A percentile compares a stretch with the other conserved stretches of the same genome.
Evolutionary conservation across 2,888 invertebrate species (phyloP).

Genomic region (Tryphoninae sp.): DNA sequence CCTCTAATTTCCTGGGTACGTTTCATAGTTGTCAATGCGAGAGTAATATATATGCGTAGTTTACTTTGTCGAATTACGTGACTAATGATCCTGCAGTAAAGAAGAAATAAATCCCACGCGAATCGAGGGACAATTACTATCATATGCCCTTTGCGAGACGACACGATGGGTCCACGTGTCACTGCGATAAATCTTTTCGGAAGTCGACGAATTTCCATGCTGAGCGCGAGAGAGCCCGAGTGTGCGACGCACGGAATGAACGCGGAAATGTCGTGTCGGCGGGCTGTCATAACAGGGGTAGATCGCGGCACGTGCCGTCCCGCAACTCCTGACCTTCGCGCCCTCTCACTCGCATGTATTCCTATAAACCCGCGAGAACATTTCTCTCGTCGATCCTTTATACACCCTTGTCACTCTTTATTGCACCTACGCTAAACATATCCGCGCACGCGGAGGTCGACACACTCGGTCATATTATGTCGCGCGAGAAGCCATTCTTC

Average conservation of each 20-base stretch:
- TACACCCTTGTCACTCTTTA: slow-evolving; percentile 33
- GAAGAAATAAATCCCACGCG: slow-evolving; percentile 62
- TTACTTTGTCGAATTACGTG: slow-evolving; percentile 48
- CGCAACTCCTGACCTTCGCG: slow-evolving; percentile 58
- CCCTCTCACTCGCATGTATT: slow-evolving; percentile 50
- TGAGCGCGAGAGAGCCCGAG: slow-evolving; percentile 43
- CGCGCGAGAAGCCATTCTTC: not conserved
- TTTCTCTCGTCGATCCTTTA: slow-evolving; percentile 24
- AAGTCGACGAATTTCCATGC: slow-evolving; percentile 65
- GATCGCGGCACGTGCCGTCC: slow-evolving; percentile 75
- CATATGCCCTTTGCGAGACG: slow-evolving; percentile 44
- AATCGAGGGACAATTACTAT: slow-evolving; percentile 64
- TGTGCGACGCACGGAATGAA: slow-evolving; percentile 52
- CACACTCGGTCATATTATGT: slow-evolving; percentile 27
- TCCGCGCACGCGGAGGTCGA: slow-evolving; percentile 36
- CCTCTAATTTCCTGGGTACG: slow-evolving; percentile 27
- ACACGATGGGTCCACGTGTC: slow-evolving; percentile 64
- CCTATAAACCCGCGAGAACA: slow-evolving; percentile 24
- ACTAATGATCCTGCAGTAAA: slow-evolving; percentile 59
- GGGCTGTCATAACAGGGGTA: slow-evolving; percentile 79
- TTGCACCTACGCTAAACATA: slow-evolving; percentile 48
- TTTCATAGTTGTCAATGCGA: not conserved
- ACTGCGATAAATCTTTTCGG: slow-evolving; percentile 68
- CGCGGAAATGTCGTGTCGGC: slow-evolving; percentile 70
- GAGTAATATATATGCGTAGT: slow-evolving; percentile 16